Evolutionary conservation across 2,888 invertebrate genomes (phyloP).

Genomic region (Drosophila sordidula): DNA sequence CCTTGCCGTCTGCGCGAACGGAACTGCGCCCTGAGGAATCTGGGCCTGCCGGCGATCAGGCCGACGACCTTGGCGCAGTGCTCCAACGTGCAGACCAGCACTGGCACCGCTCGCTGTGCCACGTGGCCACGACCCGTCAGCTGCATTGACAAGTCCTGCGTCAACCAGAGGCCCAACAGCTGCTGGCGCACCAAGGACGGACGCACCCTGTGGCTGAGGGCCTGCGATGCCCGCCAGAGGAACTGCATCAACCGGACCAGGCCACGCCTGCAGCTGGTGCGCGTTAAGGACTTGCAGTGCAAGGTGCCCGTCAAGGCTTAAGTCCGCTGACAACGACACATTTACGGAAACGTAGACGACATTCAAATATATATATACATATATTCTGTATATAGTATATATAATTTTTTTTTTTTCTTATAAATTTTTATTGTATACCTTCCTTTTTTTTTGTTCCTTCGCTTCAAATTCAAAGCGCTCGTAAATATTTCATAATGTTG

Average conservation of each 20-base stretch:
- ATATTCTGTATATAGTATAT: not conserved
- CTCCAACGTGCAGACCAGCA: constrained; percentile 19
- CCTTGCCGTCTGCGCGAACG: constrained; percentile 65
- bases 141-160: constrained; percentile 23
- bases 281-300: constrained; percentile 31
- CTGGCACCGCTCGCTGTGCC: constrained; percentile 35
- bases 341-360: not conserved
- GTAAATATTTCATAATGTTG: constrained; percentile 77
- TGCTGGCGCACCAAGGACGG: constrained; percentile 62
- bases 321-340: not conserved
- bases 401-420: not conserved
- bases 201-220: constrained; percentile 56
- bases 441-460: constrained; percentile 1
- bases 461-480: constrained; percentile 49
- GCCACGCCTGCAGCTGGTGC: constrained; percentile 30
- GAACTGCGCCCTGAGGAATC: constrained; percentile 57
- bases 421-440: not conserved
- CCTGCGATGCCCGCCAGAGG: constrained; percentile 59
- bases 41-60: constrained; percentile 18
- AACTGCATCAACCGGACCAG: constrained; percentile 59
- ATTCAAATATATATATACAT: not conserved
- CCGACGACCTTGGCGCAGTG: constrained; percentile 30
- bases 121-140: not conserved
- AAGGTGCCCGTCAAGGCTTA: constrained; percentile 20
- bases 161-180: constrained; percentile 21